A percentile compares a stretch with the other conserved stretches of the same genome.
Evolutionary conservation across 2,797 vertebrate genomes (phyloP).

Genomic region (Vespertilio murinus): DNA sequence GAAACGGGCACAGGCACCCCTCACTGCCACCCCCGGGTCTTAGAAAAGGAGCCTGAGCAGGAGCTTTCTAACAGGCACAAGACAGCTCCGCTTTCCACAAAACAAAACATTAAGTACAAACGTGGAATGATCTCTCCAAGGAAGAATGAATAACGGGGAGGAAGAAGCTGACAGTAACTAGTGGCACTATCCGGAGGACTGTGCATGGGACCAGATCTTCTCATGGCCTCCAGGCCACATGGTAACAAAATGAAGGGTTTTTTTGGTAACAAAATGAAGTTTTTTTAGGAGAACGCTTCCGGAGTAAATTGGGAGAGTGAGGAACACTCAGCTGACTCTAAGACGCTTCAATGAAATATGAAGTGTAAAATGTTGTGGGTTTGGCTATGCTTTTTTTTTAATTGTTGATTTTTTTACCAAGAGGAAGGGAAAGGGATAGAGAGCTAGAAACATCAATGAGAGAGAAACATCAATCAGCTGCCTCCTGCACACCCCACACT

Average conservation of each 20-base stretch:
- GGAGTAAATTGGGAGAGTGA: neutral
- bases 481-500: too few relatives aligned
- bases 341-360: constrained; percentile 29
- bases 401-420: too few relatives aligned
- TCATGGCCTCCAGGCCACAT: neutral
- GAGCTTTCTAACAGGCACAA: constrained; percentile 1
- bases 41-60: neutral
- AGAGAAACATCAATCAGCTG: too few relatives aligned
- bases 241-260: too few relatives aligned
- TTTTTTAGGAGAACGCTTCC: constrained; percentile 3
- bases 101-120: neutral
- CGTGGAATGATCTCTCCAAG: neutral
- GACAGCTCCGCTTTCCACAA: neutral
- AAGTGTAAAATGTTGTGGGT: neutral
- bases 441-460: too few relatives aligned
- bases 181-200: neutral
- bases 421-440: too few relatives aligned
- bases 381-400: neutral
- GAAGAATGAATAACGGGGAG: constrained; percentile 36
- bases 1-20: neutral
- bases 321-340: neutral
- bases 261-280: neutral
- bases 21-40: neutral
- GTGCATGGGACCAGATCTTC: neutral
- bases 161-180: neutral